Evolutionary conservation across 2,888 invertebrate species (phyloP).

Genomic region (Myathropa florea): DNA sequence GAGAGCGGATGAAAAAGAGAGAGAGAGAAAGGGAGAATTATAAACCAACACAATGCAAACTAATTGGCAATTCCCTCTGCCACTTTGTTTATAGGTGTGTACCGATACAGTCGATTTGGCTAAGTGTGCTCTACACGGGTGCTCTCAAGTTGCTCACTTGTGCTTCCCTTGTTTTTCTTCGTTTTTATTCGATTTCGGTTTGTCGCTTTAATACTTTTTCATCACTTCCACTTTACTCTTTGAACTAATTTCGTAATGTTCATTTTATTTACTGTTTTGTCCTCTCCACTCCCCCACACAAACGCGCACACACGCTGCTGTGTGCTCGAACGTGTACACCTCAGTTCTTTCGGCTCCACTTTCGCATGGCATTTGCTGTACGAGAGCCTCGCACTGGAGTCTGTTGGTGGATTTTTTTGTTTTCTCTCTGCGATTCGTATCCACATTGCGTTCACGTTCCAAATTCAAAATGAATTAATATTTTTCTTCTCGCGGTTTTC

Average conservation of each 20-base stretch:
- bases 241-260: slow-evolving; percentile 69
- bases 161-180: background rate
- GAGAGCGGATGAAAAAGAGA: background rate
- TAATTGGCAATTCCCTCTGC: slow-evolving; percentile 39
- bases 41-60: slow-evolving; percentile 1
- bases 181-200: background rate
- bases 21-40: background rate
- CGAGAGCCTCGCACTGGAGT: slow-evolving; percentile 4
- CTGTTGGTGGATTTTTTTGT: slow-evolving; percentile 30
- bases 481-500: slow-evolving; percentile 20
- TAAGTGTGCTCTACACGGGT: slow-evolving; percentile 7
- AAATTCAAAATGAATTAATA: slow-evolving; percentile 66
- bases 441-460: slow-evolving; percentile 19
- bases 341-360: background rate
- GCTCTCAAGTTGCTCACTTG: background rate
- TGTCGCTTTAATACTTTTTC: slow-evolving; percentile 40
- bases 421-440: slow-evolving; percentile 29
- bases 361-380: slow-evolving; percentile 11
- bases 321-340: background rate
- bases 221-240: slow-evolving; percentile 64
- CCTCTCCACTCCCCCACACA: slow-evolving; percentile 38
- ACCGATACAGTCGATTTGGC: slow-evolving; percentile 37
- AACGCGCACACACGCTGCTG: background rate
- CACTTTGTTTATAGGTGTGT: slow-evolving; percentile 57
- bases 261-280: slow-evolving; percentile 66